Conservation (phyloP, 1,140 invertebrate species). For the Macrocentrus cingulum region DNA sequence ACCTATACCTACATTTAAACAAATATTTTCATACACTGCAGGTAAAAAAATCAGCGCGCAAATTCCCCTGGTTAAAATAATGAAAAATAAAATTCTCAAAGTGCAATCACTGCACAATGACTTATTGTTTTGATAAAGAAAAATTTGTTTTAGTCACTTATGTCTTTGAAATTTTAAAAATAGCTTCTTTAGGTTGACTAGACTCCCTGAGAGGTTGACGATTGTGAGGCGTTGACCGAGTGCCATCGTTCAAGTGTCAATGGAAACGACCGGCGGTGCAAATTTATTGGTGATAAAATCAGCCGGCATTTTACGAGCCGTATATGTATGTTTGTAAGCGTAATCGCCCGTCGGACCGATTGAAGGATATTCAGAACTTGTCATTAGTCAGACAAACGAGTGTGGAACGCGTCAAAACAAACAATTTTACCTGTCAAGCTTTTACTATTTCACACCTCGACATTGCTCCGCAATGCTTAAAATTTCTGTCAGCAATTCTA, state of each 20-base stretch:
- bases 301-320: conserved; percentile 46
- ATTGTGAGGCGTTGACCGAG: conserved; percentile 17
- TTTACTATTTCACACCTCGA: neutral
- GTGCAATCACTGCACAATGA: no score
- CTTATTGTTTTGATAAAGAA: no score
- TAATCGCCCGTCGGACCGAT: conserved; percentile 40
- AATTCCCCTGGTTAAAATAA: no score
- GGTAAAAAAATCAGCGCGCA: no score
- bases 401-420: conserved; percentile 2
- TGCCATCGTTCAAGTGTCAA: conserved; percentile 47
- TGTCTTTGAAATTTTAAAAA: no score
- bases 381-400: conserved; percentile 18
- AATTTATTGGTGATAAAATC: conserved; percentile 56
- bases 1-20: no score
- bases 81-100: no score
- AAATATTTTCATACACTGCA: no score
- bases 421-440: neutral
- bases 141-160: no score
- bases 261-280: conserved; percentile 41
- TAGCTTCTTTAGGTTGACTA: no score
- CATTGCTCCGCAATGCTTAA: no score
- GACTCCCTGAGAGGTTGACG: neutral
- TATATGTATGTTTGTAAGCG: conserved; percentile 41
- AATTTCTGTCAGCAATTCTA: no score
- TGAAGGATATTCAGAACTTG: conserved; percentile 20